Percentiles rank a stretch among this genome's conserved stretches.
phyloP scores from a whole-genome alignment of 2,888 invertebrate genomes.

The Nephrotoma flavescens region DNA sequence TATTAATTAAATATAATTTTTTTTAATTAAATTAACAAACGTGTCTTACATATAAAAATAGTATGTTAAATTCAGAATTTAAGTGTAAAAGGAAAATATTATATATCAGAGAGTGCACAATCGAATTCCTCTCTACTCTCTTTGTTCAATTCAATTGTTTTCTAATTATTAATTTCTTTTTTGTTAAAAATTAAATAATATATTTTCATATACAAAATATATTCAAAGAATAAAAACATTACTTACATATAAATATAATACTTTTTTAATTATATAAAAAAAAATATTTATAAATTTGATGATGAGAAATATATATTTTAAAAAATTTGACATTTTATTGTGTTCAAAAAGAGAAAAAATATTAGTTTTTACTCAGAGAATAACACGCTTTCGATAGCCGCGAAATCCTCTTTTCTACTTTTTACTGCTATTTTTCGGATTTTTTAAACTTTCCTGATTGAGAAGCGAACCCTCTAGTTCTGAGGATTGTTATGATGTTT shows the following conservation, averaged over 20 bases:
- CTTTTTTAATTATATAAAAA: background rate
- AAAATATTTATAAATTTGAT: background rate
- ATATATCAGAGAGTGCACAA: background rate
- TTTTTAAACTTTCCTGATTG: too few species aligned
- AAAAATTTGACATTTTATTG: background rate
- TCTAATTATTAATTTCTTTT: background rate
- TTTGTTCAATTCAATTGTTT: background rate
- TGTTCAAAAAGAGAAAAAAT: background rate
- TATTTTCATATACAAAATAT: background rate
- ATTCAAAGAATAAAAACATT: background rate
- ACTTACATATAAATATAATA: background rate
- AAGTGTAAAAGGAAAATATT: background rate
- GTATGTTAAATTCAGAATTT: background rate
- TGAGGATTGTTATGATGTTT: too few species aligned
- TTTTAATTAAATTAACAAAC: background rate
- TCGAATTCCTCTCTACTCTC: background rate
- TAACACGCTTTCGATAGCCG: too few species aligned
- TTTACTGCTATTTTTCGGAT: too few species aligned
- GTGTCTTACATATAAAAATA: background rate
- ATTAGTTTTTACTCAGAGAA: background rate
- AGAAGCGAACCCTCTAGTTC: too few species aligned
- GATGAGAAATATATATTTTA: background rate
- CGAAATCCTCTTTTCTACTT: too few species aligned
- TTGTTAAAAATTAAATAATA: background rate
- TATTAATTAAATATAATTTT: background rate